These are phyloP conservation scores for Sterrhoptilus dennistouni DNA, from an alignment of 2,113 vertebrate genomes.

Conservation along the genomic window DNA sequence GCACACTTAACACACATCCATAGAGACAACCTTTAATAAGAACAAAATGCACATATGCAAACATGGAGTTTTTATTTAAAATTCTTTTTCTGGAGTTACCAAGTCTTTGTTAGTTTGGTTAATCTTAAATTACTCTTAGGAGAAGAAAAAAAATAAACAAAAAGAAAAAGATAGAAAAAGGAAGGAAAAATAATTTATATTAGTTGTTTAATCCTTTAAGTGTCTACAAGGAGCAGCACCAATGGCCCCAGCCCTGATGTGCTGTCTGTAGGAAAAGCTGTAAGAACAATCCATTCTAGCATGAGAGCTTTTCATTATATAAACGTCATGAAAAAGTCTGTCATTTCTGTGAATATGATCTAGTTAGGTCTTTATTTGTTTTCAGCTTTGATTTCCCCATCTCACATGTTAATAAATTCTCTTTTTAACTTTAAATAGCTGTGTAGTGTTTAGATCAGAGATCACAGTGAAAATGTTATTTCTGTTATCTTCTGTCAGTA, in stretches of 20 bases:
- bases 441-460: neutral
- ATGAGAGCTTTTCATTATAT: neutral
- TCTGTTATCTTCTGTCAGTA: neutral
- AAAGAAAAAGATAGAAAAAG: accelerated
- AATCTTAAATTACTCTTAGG: neutral
- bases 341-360: neutral
- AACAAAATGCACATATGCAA: neutral
- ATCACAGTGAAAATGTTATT: neutral
- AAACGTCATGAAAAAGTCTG: neutral
- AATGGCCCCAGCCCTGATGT: neutral
- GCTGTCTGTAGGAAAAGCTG: neutral
- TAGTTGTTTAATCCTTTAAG: neutral
- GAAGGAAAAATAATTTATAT: neutral
- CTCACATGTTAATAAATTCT: neutral
- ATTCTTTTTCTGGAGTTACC: neutral
- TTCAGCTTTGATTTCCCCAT: neutral
- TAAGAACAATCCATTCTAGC: neutral
- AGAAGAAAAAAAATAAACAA: no score
- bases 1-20: neutral
- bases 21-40: neutral
- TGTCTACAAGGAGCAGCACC: neutral
- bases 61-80: neutral
- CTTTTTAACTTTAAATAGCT: neutral
- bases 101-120: neutral
- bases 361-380: neutral